Percentiles rank a stretch among this genome's conserved stretches.
These are phyloP conservation scores for Melanophora roralis DNA, from an alignment of 2,888 invertebrate species.

Conservation along the genomic window DNA sequence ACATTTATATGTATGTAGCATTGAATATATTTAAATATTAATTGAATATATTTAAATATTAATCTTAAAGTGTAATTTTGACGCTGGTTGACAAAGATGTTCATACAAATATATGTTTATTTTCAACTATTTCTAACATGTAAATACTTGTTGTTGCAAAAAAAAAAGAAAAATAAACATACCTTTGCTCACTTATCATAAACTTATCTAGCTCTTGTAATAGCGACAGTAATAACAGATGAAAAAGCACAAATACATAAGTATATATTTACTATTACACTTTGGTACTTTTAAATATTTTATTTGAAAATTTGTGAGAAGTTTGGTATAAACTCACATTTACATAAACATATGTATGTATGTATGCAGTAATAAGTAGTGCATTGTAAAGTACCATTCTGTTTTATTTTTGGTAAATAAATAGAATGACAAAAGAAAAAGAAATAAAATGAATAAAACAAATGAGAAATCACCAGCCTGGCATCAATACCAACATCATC, in stretches of 20 bases:
- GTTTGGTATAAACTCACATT: background rate
- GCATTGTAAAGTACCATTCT: background rate
- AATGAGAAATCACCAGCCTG: slow-evolving; percentile 45
- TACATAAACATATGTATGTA: background rate
- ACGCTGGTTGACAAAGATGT: background rate
- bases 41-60: background rate
- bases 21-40: background rate
- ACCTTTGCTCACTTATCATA: slow-evolving; percentile 8
- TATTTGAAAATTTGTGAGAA: background rate
- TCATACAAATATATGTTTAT: background rate
- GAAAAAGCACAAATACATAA: background rate
- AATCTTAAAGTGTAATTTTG: background rate
- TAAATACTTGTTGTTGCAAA: slow-evolving; percentile 22
- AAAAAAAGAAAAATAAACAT: background rate
- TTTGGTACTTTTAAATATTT: background rate
- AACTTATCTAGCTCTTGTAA: slow-evolving; percentile 8
- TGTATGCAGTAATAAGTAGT: slow-evolving; percentile 11
- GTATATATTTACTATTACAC: background rate
- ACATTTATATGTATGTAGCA: background rate
- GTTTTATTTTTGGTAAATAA: slow-evolving; percentile 25
- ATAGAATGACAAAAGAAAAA: slow-evolving; percentile 8
- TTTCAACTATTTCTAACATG: too few species aligned
- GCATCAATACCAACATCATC: slow-evolving; percentile 10
- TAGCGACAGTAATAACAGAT: slow-evolving; percentile 11
- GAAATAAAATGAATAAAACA: slow-evolving; percentile 23